These are phyloP conservation scores for Cremastinae sp. DNA, from an alignment of 2,888 invertebrate genomes.

Conservation along the genomic window DNA sequence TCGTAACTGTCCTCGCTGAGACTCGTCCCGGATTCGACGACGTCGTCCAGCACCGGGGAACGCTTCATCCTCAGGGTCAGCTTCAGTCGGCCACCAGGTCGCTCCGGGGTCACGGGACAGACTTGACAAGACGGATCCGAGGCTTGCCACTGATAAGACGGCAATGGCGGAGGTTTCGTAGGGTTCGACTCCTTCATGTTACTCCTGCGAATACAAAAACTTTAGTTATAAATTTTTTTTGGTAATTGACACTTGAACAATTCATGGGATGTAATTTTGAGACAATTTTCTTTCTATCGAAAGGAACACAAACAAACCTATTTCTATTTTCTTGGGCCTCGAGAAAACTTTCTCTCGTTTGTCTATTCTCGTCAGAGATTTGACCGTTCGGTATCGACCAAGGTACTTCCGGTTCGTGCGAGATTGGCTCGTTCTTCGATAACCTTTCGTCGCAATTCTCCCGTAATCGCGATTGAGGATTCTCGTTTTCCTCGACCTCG, in stretches of 20 bases:
- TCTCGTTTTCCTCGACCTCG: constrained; percentile 68
- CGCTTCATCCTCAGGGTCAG: constrained; percentile 93
- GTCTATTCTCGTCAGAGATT: constrained; percentile 58
- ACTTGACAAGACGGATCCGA: constrained; percentile 62
- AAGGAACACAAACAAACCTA: constrained; percentile 64
- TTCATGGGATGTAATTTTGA: neutral
- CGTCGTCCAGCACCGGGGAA: constrained; percentile 91
- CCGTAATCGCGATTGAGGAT: constrained; percentile 65
- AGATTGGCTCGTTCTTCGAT: constrained; percentile 70
- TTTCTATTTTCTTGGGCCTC: constrained; percentile 66
- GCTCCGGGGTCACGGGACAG: constrained; percentile 83
- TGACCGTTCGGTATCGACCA: constrained; percentile 66
- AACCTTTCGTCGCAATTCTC: constrained; percentile 69
- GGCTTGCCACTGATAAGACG: constrained; percentile 68
- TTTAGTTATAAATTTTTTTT: neutral
- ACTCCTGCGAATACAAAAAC: constrained; percentile 67
- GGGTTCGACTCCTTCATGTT: constrained; percentile 62
- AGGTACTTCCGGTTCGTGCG: constrained; percentile 70
- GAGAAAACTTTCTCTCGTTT: constrained; percentile 65
- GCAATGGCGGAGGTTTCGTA: constrained; percentile 63
- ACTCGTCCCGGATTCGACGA: constrained; percentile 89
- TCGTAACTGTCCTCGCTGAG: constrained; percentile 85
- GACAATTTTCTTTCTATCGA: neutral
- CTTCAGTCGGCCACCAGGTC: constrained; percentile 84
- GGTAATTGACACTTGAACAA: neutral